These are phyloP conservation scores for Siniperca scherzeri DNA, from an alignment of 2,797 vertebrate species.

Conservation along the genomic window DNA sequence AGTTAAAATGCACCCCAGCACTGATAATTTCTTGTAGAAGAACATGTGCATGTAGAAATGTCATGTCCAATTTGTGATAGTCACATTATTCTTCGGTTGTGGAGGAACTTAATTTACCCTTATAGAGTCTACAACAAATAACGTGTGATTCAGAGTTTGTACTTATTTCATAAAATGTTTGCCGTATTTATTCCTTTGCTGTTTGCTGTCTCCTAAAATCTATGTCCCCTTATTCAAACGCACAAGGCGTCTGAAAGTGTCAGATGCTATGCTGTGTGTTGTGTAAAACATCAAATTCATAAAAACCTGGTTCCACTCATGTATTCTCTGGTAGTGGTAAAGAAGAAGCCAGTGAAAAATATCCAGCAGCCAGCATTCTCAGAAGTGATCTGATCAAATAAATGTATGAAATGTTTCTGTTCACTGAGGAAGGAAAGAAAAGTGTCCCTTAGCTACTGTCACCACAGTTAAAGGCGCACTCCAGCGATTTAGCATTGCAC, in stretches of 20 bases:
- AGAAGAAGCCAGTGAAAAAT: not conserved
- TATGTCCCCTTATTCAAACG: not conserved
- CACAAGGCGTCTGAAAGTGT: not conserved
- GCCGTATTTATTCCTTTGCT: not conserved
- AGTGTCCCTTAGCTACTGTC: not conserved
- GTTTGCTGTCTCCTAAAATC: not conserved
- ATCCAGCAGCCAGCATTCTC: not conserved
- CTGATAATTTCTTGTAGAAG: not conserved
- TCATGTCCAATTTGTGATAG: not conserved
- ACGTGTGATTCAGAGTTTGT: not conserved
- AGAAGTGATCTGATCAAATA: slow-evolving; percentile 11
- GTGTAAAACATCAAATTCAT: slow-evolving; percentile 1
- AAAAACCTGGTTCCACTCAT: slow-evolving; percentile 5
- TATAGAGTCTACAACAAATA: not conserved
- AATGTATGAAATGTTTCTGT: not conserved
- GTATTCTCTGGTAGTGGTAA: not conserved
- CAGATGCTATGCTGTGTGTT: not conserved
- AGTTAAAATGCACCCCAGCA: not conserved
- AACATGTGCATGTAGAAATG: not conserved
- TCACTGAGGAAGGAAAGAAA: not conserved
- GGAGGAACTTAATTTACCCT: not conserved
- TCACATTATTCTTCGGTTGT: not conserved
- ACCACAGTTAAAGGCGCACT: not conserved
- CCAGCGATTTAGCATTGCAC: not conserved
- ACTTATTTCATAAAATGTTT: slow-evolving; percentile 11